Base-by-base conservation (phyloP, 2,113 vertebrate species). In the Rhagologus leucostigma region DNA sequence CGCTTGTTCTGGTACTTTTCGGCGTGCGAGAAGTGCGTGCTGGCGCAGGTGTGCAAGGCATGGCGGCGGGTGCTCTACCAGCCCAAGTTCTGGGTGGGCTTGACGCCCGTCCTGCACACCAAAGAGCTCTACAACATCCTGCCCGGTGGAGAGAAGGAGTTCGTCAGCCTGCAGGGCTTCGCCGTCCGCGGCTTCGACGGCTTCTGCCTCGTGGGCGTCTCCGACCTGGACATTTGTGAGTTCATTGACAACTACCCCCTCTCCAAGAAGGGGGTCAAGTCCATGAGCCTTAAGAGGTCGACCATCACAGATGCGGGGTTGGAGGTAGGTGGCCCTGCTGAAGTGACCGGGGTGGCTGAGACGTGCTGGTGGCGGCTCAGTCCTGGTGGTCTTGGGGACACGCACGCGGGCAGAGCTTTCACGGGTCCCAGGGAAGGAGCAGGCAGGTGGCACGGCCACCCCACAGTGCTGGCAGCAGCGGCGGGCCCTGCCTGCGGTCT, bases 171-270 rank as follows among this genome's bases (percentile, higher is more conserved):
- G 82, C 99, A 99, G 98, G 99, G 99, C 77, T 99, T 99, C 0
- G 99, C 99, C 0, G 94, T 99, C 35, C 98, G 99, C 0, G 99
- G 99, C 60, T 99, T 99, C 65, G 99, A 99, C 22, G 98, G 99
- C 21, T 99, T 99, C 98, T 99, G 99, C 96, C 97, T 99, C 35
- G 99, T 99, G n/a, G 99, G 99, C 0, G 99, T 99, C 94, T 99
- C 99, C 0, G 99, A 99, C 97, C 98, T 99, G 98, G 99, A 99
- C 98, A 99, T 99, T 98, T 99, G 99, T 88, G 99, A 99, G 97
- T 99, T 99, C 98, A 99, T 99, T 89, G 99, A 99, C 97, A 99
- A 99, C 98, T 99, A 99, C 33, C 98, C 99, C 1, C 98, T 99
- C 92, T 99, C 99, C 96, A 99, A 99, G 98, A 99, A 99, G 95